These are phyloP conservation scores for Ranitomeya imitator DNA, from an alignment of 2,113 vertebrate genomes.

Conservation along the genomic window DNA sequence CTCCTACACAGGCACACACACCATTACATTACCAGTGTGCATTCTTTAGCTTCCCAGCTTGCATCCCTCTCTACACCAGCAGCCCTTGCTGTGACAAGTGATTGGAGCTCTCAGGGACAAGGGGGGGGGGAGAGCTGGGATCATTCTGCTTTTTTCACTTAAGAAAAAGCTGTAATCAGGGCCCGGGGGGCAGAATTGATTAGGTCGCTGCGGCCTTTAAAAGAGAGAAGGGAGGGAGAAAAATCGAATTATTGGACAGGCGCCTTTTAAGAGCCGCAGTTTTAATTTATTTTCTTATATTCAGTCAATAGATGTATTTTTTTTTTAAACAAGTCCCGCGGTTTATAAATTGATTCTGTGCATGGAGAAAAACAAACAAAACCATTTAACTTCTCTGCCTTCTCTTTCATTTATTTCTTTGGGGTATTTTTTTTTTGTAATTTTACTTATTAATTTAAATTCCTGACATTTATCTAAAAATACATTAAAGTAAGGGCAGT, in stretches of 20 bases:
- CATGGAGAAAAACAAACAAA: slow-evolving; percentile 63
- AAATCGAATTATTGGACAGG: slow-evolving; percentile 71
- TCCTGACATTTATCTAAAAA: slow-evolving; percentile 57
- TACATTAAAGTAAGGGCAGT: slow-evolving; percentile 43
- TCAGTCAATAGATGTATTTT: slow-evolving; percentile 71
- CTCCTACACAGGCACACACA: slow-evolving; percentile 50
- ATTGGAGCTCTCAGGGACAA: slow-evolving; percentile 54
- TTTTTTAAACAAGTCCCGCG: slow-evolving; percentile 64
- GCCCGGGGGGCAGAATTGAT: slow-evolving; percentile 66
- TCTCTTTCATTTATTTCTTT: slow-evolving; percentile 52
- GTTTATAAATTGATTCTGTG: slow-evolving; percentile 69
- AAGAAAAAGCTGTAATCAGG: slow-evolving; percentile 64
- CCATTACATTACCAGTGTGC: slow-evolving; percentile 57
- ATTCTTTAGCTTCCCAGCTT: slow-evolving; percentile 56
- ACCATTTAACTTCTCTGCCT: slow-evolving; percentile 58
- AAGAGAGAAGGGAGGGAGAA: slow-evolving; percentile 61
- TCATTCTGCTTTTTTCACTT: slow-evolving; percentile 54
- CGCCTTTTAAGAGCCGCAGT: slow-evolving; percentile 65
- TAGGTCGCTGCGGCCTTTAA: slow-evolving; percentile 67
- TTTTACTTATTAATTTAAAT: slow-evolving; percentile 54
- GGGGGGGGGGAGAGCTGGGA: not conserved
- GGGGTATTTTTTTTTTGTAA: slow-evolving; percentile 36
- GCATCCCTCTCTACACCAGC: slow-evolving; percentile 48
- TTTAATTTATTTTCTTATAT: slow-evolving; percentile 72
- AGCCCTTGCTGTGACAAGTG: slow-evolving; percentile 59